Percentiles rank a stretch among this genome's conserved stretches.
phyloP scores from a whole-genome alignment of 2,888 invertebrate species.

The Pocota personata region DNA sequence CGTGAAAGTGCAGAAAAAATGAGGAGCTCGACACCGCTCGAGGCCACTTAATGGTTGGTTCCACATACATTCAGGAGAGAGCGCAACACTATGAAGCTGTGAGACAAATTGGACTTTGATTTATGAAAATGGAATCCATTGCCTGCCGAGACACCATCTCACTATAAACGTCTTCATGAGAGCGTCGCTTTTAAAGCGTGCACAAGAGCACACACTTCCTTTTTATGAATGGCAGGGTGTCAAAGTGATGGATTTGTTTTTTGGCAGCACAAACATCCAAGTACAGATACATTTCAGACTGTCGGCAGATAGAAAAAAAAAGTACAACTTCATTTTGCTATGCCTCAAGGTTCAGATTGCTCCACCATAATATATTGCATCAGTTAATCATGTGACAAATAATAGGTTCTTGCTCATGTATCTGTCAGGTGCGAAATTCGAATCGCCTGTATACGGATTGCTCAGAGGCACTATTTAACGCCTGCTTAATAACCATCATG shows the following conservation, averaged over 20 bases:
- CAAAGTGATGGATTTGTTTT: constrained; percentile 65
- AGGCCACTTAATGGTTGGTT: constrained; percentile 29
- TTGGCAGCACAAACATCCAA: neutral
- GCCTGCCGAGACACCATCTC: constrained; percentile 31
- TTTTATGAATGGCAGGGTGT: constrained; percentile 54
- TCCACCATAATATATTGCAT: constrained; percentile 42
- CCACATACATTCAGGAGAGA: constrained; percentile 22
- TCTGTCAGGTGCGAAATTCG: constrained; percentile 44
- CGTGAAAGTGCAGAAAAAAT: constrained; percentile 23
- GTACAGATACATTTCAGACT: constrained; percentile 7
- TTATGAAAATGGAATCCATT: constrained; percentile 70
- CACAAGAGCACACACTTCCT: constrained; percentile 24
- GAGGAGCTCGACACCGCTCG: neutral
- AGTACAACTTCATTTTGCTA: neutral
- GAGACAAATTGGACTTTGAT: constrained; percentile 73
- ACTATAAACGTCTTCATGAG: constrained; percentile 62
- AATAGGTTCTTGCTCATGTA: constrained; percentile 33
- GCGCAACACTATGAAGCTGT: neutral
- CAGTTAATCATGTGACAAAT: constrained; percentile 60
- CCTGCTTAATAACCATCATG: constrained; percentile 20
- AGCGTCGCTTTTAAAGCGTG: neutral
- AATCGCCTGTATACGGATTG: constrained; percentile 23
- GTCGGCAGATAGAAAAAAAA: neutral
- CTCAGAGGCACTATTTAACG: constrained; percentile 47
- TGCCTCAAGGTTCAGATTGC: constrained; percentile 53